Conservation (phyloP, 2,888 invertebrate species). For the Nomada ferruginata region DNA sequence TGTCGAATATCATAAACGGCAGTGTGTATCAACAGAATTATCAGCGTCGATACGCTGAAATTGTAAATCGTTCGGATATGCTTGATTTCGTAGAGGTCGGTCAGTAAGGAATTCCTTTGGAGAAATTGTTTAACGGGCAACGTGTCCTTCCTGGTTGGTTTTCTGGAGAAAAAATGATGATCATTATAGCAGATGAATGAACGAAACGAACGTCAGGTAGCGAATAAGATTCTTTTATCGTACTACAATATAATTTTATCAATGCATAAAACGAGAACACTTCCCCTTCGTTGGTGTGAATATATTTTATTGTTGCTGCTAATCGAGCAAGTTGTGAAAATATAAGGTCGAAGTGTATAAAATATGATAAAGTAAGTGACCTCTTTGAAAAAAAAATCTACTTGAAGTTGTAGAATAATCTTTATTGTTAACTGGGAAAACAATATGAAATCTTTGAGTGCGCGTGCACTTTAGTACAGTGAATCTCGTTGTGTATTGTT, state of each 20-base stretch:
- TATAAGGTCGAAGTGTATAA: too few species aligned
- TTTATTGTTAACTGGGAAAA: background rate
- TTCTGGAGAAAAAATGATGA: conserved; percentile 52
- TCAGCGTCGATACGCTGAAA: conserved; percentile 91
- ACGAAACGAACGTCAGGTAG: background rate
- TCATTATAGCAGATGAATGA: background rate
- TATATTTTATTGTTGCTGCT: too few species aligned
- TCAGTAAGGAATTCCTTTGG: conserved; percentile 91
- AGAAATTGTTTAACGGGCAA: conserved; percentile 89
- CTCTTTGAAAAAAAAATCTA: too few species aligned
- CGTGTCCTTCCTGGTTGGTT: conserved; percentile 60
- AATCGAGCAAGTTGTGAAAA: too few species aligned
- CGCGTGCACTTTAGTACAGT: background rate
- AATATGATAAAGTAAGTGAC: too few species aligned
- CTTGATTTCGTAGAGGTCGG: conserved; percentile 90
- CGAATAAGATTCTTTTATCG: too few species aligned
- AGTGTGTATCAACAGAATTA: conserved; percentile 90
- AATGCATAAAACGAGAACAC: too few species aligned
- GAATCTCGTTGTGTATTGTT: background rate
- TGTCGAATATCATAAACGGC: conserved; percentile 90
- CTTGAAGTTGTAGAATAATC: background rate
- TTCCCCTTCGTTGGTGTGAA: too few species aligned
- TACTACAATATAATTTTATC: too few species aligned
- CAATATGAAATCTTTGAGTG: background rate
- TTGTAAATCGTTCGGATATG: conserved; percentile 94